These are phyloP conservation scores for Trogon surrucura DNA, from an alignment of 2,113 vertebrate species.

Conservation along the genomic window DNA sequence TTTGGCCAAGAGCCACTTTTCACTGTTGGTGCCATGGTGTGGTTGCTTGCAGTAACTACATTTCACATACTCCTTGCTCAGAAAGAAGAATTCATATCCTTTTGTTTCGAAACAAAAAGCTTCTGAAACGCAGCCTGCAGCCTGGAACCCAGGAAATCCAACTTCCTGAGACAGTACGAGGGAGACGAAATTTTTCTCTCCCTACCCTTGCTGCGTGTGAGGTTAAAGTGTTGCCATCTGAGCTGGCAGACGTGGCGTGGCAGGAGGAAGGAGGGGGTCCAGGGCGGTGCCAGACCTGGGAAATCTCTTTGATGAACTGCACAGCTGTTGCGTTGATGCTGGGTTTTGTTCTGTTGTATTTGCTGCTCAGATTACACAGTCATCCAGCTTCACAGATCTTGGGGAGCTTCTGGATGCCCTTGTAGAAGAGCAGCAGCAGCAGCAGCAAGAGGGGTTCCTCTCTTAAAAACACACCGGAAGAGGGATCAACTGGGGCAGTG, in stretches of 20 bases:
- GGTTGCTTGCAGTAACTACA: constrained; percentile 38
- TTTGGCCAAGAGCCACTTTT: background rate
- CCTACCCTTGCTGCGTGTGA: background rate
- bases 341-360: background rate
- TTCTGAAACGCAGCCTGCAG: background rate
- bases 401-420: background rate
- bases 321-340: background rate
- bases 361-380: background rate
- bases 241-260: background rate
- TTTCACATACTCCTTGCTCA: background rate
- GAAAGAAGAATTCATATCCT: background rate
- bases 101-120: background rate
- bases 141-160: background rate
- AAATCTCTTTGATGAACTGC: background rate
- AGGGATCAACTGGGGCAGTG: background rate
- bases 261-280: background rate
- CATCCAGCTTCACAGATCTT: background rate
- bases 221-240: background rate
- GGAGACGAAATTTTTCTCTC: background rate
- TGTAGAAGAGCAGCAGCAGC: background rate
- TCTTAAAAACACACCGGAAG: background rate
- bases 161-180: accelerated
- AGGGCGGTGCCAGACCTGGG: background rate
- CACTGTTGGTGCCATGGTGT: constrained; percentile 35
- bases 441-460: background rate